These are phyloP conservation scores for Danio aesculapii DNA, from an alignment of 2,797 vertebrate genomes.

Conservation along the genomic window DNA sequence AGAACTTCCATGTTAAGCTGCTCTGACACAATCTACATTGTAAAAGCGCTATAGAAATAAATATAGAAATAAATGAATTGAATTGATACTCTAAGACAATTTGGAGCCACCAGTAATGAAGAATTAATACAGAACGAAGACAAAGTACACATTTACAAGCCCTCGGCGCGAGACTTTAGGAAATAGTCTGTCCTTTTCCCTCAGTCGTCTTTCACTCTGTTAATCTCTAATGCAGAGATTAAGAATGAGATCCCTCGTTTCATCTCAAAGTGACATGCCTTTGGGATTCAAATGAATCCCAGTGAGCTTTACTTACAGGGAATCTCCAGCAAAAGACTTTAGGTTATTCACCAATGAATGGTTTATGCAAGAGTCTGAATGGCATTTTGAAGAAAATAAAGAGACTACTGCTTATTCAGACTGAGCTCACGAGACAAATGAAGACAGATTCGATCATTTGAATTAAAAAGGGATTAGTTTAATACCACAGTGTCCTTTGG, in stretches of 20 bases:
- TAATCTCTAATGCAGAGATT: constrained; percentile 11
- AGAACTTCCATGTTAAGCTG: too few relatives aligned
- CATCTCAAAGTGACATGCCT: background rate
- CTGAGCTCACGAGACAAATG: background rate
- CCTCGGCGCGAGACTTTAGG: too few relatives aligned
- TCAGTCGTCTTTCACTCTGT: constrained; percentile 24
- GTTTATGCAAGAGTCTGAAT: background rate
- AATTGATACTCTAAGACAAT: too few relatives aligned
- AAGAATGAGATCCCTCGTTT: background rate
- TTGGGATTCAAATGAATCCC: background rate
- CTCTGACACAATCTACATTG: too few relatives aligned
- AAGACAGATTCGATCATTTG: background rate
- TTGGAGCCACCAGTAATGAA: too few relatives aligned
- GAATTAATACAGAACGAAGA: background rate
- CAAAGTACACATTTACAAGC: background rate
- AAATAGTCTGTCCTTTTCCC: background rate
- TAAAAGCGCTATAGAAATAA: too few relatives aligned
- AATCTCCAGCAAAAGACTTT: background rate
- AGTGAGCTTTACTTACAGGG: too few relatives aligned
- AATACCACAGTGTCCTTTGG: background rate
- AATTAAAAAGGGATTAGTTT: background rate
- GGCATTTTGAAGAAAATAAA: background rate
- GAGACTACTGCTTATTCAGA: background rate
- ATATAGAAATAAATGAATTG: too few relatives aligned
- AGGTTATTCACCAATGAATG: background rate